phyloP scores from a whole-genome alignment of 2,113 vertebrate species.

The Archocentrus centrarchus region DNA sequence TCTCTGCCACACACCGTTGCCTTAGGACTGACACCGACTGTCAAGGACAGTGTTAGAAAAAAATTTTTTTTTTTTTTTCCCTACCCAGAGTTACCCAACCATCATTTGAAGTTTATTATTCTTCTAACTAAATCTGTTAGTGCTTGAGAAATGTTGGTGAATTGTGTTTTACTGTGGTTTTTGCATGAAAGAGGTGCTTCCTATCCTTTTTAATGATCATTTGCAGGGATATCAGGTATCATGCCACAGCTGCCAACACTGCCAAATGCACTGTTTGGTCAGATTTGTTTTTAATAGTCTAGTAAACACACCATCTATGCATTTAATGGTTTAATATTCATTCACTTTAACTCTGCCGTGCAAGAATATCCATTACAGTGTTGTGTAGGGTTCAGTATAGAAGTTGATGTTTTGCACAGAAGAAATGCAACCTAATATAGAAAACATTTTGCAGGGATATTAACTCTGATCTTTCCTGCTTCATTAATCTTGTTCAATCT shows the following conservation, averaged over 20 bases:
- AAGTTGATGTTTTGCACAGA: not conserved
- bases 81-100: constrained; percentile 7
- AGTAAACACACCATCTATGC: not conserved
- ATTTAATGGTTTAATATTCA: not conserved
- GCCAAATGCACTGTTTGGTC: not conserved
- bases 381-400: not conserved
- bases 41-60: constrained; percentile 26
- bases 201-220: not conserved
- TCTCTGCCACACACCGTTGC: constrained; percentile 39
- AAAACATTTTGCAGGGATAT: not conserved
- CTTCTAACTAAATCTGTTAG: not conserved
- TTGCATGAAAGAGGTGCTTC: not conserved
- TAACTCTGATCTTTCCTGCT: not conserved
- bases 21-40: constrained; percentile 22
- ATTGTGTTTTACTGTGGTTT: not conserved
- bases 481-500: not conserved
- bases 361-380: not conserved
- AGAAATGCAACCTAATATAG: not conserved
- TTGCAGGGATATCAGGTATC: constrained; percentile 8
- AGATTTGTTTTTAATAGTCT: constrained; percentile 3
- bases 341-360: not conserved
- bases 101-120: not conserved
- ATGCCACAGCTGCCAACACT: not conserved
- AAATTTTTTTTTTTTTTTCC: constrained; percentile 16
- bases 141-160: not conserved